Evolutionary conservation across 2,797 vertebrate species (phyloP).

Genomic region (Cyprinodon diabolis): DNA sequence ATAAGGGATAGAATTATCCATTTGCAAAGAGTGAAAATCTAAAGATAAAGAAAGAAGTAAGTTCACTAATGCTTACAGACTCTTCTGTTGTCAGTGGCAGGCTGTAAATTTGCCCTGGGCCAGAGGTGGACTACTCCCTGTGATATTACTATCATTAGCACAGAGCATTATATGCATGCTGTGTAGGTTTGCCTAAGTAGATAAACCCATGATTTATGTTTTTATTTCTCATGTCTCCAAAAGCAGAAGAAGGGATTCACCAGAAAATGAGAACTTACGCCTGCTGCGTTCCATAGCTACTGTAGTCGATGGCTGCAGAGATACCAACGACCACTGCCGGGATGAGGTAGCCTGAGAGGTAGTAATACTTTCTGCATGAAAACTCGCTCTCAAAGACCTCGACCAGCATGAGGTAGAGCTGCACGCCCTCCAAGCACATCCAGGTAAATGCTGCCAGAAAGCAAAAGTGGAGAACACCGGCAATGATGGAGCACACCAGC

Average conservation of each 20-base stretch:
- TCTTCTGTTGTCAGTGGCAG: constrained; percentile 61
- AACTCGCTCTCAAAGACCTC: constrained; percentile 99
- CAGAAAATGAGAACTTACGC: constrained; percentile 85
- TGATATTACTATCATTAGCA: constrained; percentile 69
- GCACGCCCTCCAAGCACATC: constrained; percentile 98
- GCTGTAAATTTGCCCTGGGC: constrained; percentile 65
- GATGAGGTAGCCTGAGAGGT: constrained; percentile 94
- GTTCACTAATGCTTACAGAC: constrained; percentile 64
- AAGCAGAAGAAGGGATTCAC: constrained; percentile 1
- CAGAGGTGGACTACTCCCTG: constrained; percentile 55
- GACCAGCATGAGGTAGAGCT: constrained; percentile 97
- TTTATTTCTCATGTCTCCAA: constrained; percentile 9
- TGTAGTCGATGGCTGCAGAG: constrained; percentile 95
- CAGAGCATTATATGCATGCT: constrained; percentile 33
- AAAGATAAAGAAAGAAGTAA: constrained; percentile 3
- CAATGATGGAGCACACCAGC: constrained; percentile 95
- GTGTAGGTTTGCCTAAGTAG: constrained; percentile 30
- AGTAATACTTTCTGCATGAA: constrained; percentile 97
- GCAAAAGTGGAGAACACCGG: constrained; percentile 97
- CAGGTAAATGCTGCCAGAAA: constrained; percentile 96
- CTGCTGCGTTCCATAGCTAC: constrained; percentile 94
- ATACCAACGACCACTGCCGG: constrained; percentile 95
- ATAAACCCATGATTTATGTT: constrained; percentile 13
- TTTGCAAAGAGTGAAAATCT: constrained; percentile 62
- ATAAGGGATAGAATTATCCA: constrained; percentile 73